Evolutionary conservation across 2,113 vertebrate species (phyloP), one percentile per base, ranked within the genome.

Genomic region (Ctenodactylus gundi): DNA sequence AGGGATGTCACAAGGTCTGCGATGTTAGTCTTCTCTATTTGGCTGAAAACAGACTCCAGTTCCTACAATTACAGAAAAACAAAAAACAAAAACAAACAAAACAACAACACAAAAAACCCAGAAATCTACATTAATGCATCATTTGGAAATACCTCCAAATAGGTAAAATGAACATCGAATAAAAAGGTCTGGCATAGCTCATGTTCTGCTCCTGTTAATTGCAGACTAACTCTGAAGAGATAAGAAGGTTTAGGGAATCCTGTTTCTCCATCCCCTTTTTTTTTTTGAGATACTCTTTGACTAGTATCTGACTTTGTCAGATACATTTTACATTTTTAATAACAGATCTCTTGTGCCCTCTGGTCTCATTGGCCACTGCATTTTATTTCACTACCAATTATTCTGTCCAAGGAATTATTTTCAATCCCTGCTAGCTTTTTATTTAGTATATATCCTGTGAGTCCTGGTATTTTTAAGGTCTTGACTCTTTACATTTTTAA

Each of bases 1-100:
- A 99, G 51, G 17, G 99, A 97, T 1, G 99, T 99, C 93, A 99
- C 98, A 31, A 99, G 98, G 92, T 99, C 99, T 46, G 99, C 98
- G 2, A 99, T 77, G 25, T 99, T 99, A 83, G 98, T 98, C 0
- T 98, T 46, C 4, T 97, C 91, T 93, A 99, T 99, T 93, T 99
- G 98, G 23, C 87, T 96, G 92, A 99, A 99, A 91, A 99, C 12
- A 0, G 98, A 98, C 93, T 98, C 84, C 77, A 99, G 97, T 23
- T 98, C 99, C 99, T 99, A 97, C 72, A 97, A 95, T 97, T 89
- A 80, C 78, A 62, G 31, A 62, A 73, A 88, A 15, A 73, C 14
- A 8, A 23, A 81, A 41, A 36, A 86, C 17, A n/a, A n/a, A n/a
- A n/a, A n/a, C n/a, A n/a, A n/a, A n/a, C n/a, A n/a, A n/a, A n/a